These are phyloP conservation scores for Ephialtes manifestator DNA, from an alignment of 2,888 invertebrate genomes.

Conservation along the genomic window DNA sequence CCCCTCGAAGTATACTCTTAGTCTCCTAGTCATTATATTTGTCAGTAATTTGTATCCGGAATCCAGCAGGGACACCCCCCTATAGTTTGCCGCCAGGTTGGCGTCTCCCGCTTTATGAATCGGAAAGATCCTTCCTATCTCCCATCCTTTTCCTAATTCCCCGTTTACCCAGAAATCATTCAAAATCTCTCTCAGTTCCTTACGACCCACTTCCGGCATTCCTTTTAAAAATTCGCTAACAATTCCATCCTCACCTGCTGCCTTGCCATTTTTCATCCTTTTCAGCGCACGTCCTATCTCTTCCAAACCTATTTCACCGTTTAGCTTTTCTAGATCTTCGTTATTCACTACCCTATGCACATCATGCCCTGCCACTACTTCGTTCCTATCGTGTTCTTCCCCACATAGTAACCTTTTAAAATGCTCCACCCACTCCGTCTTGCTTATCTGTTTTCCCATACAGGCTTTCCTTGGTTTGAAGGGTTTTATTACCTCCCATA, in stretches of 20 bases:
- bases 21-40: conserved; percentile 6
- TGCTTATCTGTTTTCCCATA: conserved; percentile 15
- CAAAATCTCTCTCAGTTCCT: conserved; percentile 8
- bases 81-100: neutral
- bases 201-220: neutral
- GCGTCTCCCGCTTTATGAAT: neutral
- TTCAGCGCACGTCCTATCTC: neutral
- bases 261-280: conserved; percentile 20
- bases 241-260: neutral
- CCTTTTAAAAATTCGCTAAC: conserved; percentile 9
- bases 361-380: neutral
- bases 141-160: conserved; percentile 3
- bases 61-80: conserved; percentile 4
- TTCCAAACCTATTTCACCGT: neutral
- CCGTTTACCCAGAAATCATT: conserved; percentile 3
- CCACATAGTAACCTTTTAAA: neutral
- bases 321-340: neutral
- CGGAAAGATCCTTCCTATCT: conserved; percentile 19
- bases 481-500: conserved; percentile 28
- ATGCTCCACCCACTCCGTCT: conserved; percentile 4
- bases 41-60: conserved; percentile 1
- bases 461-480: conserved; percentile 1
- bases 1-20: conserved; percentile 4
- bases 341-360: neutral
- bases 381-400: neutral